Base-by-base conservation (phyloP, 30 jellyfish, hydroid and myxozoan species). In the Chrysaora quinquecirrha region DNA sequence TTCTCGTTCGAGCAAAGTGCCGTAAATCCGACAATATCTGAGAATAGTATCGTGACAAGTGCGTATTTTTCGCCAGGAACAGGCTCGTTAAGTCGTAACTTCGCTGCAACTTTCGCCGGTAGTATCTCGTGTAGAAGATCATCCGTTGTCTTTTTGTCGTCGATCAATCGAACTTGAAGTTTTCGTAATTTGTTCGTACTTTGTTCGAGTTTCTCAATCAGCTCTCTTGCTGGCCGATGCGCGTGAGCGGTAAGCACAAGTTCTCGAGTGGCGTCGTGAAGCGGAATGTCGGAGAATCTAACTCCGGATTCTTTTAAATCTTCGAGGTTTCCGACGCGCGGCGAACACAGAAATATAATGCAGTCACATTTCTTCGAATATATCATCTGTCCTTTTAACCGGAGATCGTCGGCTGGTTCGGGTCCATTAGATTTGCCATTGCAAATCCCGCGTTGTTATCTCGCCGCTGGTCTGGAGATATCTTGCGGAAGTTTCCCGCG, bases 11-110 rank as follows among this genome's bases (percentile, higher is more conserved):
- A 81, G 67, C 97, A 89, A 25, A 89, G 85, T 23, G 97, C 94
- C 6, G 97, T 89, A 56, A 89, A 89, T 33, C 97, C 97, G 68
- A 89, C 97, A 25, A 89, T 78, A 73, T 89, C 97, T 33, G 97
- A 89, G 49, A 76, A 89, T 34, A 89, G 60, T 14, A 89, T 78
- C 16, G 97, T 73, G 20, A 89, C 97, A 27, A 89, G 79, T 54
- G 54, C 52, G 86, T 89, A 76, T 24, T 64, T 69, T 61, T 89
- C 97, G 10, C 96, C 95, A 9, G 91, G 91, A 33, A 89, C 97
- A 1, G 97, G 97, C 46, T 82, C 86, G 73, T 89, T 89, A 29
- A 82, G 75, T 23, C 97, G 87, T 16, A 89, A 62, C 28, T 77
- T 80, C 38, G 84, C 85, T 12, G 97, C 97, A 54, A 89, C 97